Conservation (phyloP, 2,113 vertebrate species). For the Pseudonaja textilis region DNA sequence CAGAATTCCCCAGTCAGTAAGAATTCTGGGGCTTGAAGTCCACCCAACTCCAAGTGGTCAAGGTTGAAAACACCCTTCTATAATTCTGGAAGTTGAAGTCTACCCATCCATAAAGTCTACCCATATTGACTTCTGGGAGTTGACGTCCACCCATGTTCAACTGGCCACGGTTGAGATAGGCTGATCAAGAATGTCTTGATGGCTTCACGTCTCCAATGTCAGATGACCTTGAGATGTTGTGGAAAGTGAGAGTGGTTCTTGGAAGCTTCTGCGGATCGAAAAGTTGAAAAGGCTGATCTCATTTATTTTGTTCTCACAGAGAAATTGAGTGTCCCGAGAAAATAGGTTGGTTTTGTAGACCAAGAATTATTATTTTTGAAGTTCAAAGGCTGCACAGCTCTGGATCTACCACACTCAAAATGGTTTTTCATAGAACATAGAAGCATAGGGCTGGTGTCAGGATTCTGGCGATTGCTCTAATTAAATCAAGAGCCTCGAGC, state of each 20-base stretch:
- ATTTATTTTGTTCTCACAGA: not conserved
- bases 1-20: not conserved
- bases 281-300: not conserved
- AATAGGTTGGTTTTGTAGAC: not conserved
- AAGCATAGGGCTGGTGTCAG: no score
- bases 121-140: no score
- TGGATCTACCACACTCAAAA: not conserved
- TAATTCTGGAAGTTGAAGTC: no score
- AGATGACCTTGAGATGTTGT: not conserved
- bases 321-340: not conserved
- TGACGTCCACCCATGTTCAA: not conserved
- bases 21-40: not conserved
- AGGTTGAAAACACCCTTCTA: no score
- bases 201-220: not conserved
- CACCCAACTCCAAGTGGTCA: not conserved
- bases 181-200: not conserved
- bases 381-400: not conserved
- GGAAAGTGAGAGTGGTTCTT: not conserved
- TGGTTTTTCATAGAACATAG: not conserved
- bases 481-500: no score
- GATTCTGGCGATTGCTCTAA: no score
- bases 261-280: not conserved
- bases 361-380: not conserved
- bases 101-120: no score
- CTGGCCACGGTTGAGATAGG: not conserved